Conservation (phyloP, 1,140 invertebrate genomes). For the Calliphora vicina region DNA sequence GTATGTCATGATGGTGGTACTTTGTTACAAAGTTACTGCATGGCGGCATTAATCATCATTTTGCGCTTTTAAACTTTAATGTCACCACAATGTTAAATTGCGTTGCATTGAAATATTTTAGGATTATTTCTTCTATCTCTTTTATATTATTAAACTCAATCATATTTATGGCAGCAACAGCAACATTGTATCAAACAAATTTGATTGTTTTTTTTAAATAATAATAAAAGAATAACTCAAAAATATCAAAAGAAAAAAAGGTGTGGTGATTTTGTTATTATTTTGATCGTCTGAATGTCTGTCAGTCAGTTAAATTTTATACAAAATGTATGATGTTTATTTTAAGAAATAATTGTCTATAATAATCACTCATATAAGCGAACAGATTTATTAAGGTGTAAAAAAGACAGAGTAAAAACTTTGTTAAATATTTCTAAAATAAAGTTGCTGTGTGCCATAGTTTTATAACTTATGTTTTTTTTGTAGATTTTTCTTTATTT, state of each 20-base stretch:
- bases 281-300: neutral
- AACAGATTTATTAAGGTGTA: too few relatives aligned
- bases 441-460: too few relatives aligned
- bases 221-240: neutral
- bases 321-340: neutral
- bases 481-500: too few relatives aligned
- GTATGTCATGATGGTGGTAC: neutral
- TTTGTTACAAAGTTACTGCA: too few relatives aligned
- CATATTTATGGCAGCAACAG: neutral
- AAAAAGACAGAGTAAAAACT: too few relatives aligned
- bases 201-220: neutral
- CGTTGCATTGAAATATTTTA: neutral
- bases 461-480: too few relatives aligned
- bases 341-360: neutral
- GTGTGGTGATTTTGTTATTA: slow-evolving; percentile 20
- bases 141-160: neutral
- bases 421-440: too few relatives aligned
- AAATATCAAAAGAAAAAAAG: neutral
- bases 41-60: slow-evolving; percentile 19
- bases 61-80: slow-evolving; percentile 23
- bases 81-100: slow-evolving; percentile 30
- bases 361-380: neutral
- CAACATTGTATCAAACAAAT: neutral
- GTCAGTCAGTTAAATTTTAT: neutral
- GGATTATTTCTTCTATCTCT: neutral